Evolutionary conservation across 2,113 vertebrate genomes (phyloP), one percentile per base, ranked within the genome.

Genomic region (Andinoacara biseriatus): DNA sequence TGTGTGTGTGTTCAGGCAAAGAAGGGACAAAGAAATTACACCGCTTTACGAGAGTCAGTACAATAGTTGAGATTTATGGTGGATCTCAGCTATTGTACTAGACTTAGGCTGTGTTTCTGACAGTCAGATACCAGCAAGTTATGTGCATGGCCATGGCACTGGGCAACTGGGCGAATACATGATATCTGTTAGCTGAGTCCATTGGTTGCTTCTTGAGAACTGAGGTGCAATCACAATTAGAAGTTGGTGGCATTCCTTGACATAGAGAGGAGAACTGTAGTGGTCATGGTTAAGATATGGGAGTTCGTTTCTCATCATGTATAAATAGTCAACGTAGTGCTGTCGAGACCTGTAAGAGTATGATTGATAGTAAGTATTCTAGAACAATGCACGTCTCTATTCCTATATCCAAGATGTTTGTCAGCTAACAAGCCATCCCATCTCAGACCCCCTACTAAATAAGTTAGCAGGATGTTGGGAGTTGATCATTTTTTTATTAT

Each of bases 291-390:
- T 65, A 4, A 38, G 38, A 13, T 43, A 22, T 46, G 62, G 38
- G 2, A 0, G n/a, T 24, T 31, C 20, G 4, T 52, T 35, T 74
- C 15, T 49, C 29, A 29, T 49, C 9, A 11, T 11, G 63, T 22
- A 67, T 49, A 22, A 43, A 65, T 43, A 0, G 14, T 46, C 9
- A 49, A 24, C 29, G 40, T 7, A 69, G 63, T 1, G 38, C 63
- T 69, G 14, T 49, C 40, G 11, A 69, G 1, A 69, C 40, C 15
- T 49, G 63, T 11, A 26, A 69, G 22, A 0, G 40, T 49, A 69
- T 2, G 0, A 1, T 0, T 49, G 15, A 29, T 0, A 0, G 49
- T 49, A 69, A 69, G 22, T 69, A 40, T 8, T 2, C 9, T 9
- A 46, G 0, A 69, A 67, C 15, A 2, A 69, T 49, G 24, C 26